Percentiles rank a stretch among this genome's conserved stretches.
Conservation (phyloP, 1,140 invertebrate species). For the Drosophila triauraria region DNA sequence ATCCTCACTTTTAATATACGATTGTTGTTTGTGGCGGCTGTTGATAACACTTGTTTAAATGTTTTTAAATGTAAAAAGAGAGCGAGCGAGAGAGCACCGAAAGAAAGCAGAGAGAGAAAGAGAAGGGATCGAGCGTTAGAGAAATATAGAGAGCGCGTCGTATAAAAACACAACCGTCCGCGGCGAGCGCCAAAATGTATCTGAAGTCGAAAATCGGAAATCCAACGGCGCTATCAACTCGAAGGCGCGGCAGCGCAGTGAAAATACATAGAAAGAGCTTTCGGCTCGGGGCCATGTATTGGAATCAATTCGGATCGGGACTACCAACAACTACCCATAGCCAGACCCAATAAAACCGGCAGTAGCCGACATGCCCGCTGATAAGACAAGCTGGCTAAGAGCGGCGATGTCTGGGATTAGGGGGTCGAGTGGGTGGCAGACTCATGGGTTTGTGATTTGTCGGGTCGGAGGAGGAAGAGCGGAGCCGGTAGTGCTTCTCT, state of each 20-base stretch:
- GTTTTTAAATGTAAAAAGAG: constrained; percentile 25
- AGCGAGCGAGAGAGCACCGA: constrained; percentile 3
- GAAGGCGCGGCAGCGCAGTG: constrained; percentile 68
- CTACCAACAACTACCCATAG: constrained; percentile 9
- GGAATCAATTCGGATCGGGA: constrained; percentile 49
- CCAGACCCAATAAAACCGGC: constrained; percentile 36
- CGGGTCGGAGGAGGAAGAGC: too few species aligned
- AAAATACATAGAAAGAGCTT: constrained; percentile 57
- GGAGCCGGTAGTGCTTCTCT: constrained; percentile 2
- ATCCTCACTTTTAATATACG: constrained; percentile 29
- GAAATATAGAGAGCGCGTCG: constrained; percentile 18
- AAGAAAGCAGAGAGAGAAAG: neutral
- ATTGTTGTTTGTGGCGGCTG: constrained; percentile 28
- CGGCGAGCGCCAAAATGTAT: constrained; percentile 73
- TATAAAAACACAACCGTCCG: constrained; percentile 66
- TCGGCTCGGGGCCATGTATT: constrained; percentile 40
- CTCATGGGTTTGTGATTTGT: neutral
- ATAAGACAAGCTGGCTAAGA: constrained; percentile 60
- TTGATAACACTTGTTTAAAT: constrained; percentile 54
- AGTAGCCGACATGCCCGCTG: constrained; percentile 54
- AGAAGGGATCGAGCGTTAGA: constrained; percentile 10
- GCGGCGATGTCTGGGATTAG: constrained; percentile 26
- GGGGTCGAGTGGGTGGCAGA: constrained; percentile 9
- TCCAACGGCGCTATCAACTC: constrained; percentile 49
- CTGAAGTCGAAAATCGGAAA: constrained; percentile 59